These are phyloP conservation scores for Laticauda laticaudata DNA, from an alignment of 2,113 vertebrate species.

Conservation along the genomic window DNA sequence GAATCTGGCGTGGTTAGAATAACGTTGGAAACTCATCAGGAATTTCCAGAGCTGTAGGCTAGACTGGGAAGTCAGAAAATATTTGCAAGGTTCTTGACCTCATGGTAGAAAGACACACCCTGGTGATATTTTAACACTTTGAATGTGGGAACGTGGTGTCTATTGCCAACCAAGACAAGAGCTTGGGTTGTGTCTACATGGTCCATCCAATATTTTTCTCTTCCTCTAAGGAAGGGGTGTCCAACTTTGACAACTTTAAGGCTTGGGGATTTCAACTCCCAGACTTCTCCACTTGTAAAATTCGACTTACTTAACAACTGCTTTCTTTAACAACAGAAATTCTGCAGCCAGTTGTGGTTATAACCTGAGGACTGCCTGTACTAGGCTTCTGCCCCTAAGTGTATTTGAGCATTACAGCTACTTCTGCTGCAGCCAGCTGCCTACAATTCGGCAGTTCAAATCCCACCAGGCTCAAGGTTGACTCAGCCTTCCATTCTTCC, in stretches of 20 bases:
- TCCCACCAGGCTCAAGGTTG: too few species aligned
- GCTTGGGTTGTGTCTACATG: neutral
- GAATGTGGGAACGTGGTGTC: neutral
- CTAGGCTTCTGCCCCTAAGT: neutral
- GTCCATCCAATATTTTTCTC: neutral
- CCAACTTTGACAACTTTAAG: neutral
- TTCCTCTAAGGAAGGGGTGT: neutral
- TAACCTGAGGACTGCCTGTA: neutral
- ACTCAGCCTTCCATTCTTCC: too few species aligned
- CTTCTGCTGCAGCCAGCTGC: too few species aligned
- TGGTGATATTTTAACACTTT: neutral
- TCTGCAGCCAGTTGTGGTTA: neutral
- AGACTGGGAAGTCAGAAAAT: neutral
- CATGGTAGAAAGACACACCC: neutral
- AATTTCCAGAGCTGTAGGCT: neutral
- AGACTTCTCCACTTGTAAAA: neutral
- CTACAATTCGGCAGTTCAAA: too few species aligned
- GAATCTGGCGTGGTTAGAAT: neutral
- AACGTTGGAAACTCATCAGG: neutral
- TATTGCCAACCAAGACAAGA: neutral
- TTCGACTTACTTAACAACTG: neutral
- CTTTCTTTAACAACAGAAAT: neutral
- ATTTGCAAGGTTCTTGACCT: neutral
- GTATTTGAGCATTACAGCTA: neutral
- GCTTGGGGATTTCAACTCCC: neutral